phyloP scores from a whole-genome alignment of 2,113 vertebrate species.

The Cervus canadensis region DNA sequence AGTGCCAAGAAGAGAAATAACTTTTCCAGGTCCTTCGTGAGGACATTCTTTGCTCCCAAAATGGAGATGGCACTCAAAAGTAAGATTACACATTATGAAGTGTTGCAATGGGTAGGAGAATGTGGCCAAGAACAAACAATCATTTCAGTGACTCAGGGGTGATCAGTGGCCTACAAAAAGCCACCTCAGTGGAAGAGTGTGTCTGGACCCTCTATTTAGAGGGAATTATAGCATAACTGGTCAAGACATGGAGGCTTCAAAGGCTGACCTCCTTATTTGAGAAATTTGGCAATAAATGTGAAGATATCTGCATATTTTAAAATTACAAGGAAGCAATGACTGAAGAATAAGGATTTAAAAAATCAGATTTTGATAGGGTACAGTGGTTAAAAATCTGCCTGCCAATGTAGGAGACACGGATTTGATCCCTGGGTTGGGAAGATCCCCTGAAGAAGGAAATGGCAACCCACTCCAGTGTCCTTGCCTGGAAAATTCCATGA shows the following conservation, averaged over 20 bases:
- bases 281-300: not conserved
- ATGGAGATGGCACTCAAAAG: not conserved
- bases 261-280: not conserved
- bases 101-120: not conserved
- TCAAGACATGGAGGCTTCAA: not conserved
- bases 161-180: not conserved
- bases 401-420: not conserved
- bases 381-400: not conserved
- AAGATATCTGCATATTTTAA: not conserved
- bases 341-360: not conserved
- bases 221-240: not conserved
- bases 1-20: conserved; percentile 3
- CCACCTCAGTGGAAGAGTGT: not conserved
- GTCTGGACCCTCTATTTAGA: not conserved
- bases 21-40: conserved; percentile 7
- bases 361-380: not conserved
- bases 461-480: not conserved
- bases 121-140: not conserved
- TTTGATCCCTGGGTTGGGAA: not conserved
- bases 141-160: not conserved
- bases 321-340: not conserved
- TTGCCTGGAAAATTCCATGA: not conserved
- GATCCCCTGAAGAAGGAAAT: not conserved
- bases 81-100: not conserved
- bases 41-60: conserved; percentile 36